Percentiles rank a stretch among this genome's conserved stretches.
Evolutionary conservation across 2,113 vertebrate genomes (phyloP).

Genomic region (Neofelis nebulosa): DNA sequence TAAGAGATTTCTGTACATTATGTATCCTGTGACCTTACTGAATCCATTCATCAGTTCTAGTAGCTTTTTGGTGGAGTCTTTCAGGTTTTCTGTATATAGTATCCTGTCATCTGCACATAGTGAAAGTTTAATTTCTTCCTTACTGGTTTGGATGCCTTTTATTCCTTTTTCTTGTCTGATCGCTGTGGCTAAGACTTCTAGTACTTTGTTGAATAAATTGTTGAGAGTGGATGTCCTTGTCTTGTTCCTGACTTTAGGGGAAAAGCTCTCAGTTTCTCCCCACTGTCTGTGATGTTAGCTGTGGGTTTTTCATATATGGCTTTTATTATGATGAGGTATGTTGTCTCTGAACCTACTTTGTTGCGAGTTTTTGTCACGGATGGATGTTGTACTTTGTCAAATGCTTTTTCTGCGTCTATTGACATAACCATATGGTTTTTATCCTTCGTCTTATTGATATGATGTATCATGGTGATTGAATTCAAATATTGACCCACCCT

Average conservation of each 20-base stretch:
- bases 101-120: not conserved
- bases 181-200: too few species aligned
- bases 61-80: not conserved
- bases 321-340: not conserved
- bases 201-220: not conserved
- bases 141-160: not conserved
- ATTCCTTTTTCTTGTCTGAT: not conserved
- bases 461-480: not conserved
- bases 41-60: not conserved
- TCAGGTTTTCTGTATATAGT: not conserved
- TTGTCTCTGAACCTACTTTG: not conserved
- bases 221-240: not conserved
- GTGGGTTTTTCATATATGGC: not conserved
- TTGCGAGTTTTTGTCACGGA: not conserved
- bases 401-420: not conserved
- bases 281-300: not conserved
- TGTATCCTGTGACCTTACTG: not conserved
- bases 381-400: not conserved
- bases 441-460: not conserved
- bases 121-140: not conserved
- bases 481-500: not conserved
- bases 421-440: not conserved
- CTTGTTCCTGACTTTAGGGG: not conserved
- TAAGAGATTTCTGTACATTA: not conserved
- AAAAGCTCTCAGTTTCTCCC: not conserved